phyloP scores from a whole-genome alignment of 2,113 vertebrate genomes.

The Calidris pugnax region DNA sequence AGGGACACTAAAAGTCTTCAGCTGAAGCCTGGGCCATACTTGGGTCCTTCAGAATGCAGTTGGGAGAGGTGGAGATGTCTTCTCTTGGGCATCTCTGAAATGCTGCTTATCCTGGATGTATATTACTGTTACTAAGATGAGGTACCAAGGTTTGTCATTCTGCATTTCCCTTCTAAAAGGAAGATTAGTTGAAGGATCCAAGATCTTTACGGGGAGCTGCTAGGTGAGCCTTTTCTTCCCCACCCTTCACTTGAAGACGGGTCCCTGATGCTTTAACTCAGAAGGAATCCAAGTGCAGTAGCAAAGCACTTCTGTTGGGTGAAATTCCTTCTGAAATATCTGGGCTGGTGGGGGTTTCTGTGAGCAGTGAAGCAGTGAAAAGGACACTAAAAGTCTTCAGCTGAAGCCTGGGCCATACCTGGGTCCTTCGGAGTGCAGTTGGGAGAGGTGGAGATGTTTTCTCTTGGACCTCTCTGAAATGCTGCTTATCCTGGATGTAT shows the following conservation, averaged over 20 bases:
- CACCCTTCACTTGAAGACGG: background rate
- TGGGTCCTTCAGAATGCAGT: background rate
- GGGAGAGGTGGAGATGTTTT: background rate
- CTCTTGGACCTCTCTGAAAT: background rate
- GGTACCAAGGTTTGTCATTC: background rate
- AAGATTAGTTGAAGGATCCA: background rate
- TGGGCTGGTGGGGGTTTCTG: background rate
- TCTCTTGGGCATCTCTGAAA: background rate
- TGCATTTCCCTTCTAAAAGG: background rate
- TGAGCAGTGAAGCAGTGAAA: background rate
- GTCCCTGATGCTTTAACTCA: background rate
- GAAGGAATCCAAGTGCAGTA: background rate
- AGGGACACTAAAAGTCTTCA: background rate
- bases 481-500: background rate
- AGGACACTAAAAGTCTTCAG: background rate
- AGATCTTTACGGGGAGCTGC: background rate
- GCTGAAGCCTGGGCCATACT: background rate
- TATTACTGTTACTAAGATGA: background rate
- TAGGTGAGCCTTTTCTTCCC: background rate
- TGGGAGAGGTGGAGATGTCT: background rate
- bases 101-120: background rate
- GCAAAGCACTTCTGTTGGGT: background rate
- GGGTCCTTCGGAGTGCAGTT: background rate
- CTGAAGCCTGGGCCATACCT: background rate
- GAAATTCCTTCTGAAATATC: background rate